Base-by-base conservation (phyloP, 2,888 invertebrate species). In the Thymelicus sylvestris region DNA sequence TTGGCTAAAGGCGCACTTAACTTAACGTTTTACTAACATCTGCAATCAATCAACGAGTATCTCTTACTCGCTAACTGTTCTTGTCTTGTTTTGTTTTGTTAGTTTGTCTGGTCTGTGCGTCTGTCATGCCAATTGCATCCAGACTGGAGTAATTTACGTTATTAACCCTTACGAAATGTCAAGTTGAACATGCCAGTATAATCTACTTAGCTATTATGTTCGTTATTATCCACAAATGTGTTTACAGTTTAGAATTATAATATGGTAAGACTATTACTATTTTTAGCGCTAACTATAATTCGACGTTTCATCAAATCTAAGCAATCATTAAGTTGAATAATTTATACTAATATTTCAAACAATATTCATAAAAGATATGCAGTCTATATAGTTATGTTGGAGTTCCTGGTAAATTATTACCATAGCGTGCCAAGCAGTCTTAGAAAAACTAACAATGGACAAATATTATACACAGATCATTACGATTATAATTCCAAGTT, bases 41-140 rank as follows among this genome's bases (percentile, higher is more conserved):
- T 78, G 79, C 76, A 75, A 76, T 76, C 75, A 77, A 80, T 79
- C 78, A 78, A 75, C 64, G 52, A 66, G 72, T 67, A 70, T 63
- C 39, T 38, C 70, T 60, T 73, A 70, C 65, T 65, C 64, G 64
- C 13, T 19, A 39, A 52, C 64, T 55, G 24, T 7, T 15, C 52
- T 69, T 71, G 74, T 83, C 76, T 84, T 88, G 81, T 89, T 89
- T 69, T 71, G 74, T 83, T 76, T 84, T 88, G 81, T 89, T 89
- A 74, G 86, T 88, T 89, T 88, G 87, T 81, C 78, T 76, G 79
- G 86, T 82, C 77, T 76, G 79, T 83, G 78, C 79, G 82, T 83
- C 81, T 82, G 84, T 81, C 78, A 79, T 74, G 77, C 75, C 84
- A 87, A 87, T 88, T 88, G 82, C 80, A 74, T 72, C 75, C 73